Percentiles rank a stretch among this genome's conserved stretches.
phyloP scores from a whole-genome alignment of 2,113 vertebrate species.

The Hypocryptadius cinnamomeus region DNA sequence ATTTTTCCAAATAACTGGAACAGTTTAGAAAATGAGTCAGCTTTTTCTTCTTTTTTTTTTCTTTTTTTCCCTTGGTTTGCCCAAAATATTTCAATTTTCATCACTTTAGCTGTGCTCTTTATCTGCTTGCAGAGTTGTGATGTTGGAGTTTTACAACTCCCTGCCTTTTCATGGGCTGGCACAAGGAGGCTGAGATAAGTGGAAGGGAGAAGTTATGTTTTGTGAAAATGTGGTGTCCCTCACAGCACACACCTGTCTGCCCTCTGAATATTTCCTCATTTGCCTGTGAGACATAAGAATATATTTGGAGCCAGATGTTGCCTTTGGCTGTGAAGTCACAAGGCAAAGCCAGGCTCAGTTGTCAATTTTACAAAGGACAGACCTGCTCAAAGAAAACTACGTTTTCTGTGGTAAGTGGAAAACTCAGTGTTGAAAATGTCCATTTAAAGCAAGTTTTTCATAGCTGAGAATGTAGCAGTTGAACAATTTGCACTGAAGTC shows the following conservation, averaged over 20 bases:
- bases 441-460: not conserved
- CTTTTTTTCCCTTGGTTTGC: not conserved
- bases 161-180: not conserved
- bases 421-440: not conserved
- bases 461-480: not conserved
- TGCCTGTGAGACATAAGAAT: not conserved
- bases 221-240: not conserved
- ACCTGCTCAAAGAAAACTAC: not conserved
- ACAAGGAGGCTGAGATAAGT: not conserved
- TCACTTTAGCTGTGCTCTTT: not conserved
- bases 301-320: not conserved
- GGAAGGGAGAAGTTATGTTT: not conserved
- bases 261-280: not conserved
- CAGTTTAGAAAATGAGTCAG: not conserved
- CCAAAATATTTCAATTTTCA: not conserved
- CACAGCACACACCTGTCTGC: not conserved
- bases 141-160: not conserved
- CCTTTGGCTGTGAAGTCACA: not conserved
- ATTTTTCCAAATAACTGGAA: not conserved
- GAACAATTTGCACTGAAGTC: not conserved
- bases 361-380: not conserved
- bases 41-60: no score
- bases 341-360: not conserved
- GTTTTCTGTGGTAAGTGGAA: not conserved
- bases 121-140: not conserved